phyloP scores from a whole-genome alignment of 2,113 vertebrate species.

The Bombycilla garrulus region DNA sequence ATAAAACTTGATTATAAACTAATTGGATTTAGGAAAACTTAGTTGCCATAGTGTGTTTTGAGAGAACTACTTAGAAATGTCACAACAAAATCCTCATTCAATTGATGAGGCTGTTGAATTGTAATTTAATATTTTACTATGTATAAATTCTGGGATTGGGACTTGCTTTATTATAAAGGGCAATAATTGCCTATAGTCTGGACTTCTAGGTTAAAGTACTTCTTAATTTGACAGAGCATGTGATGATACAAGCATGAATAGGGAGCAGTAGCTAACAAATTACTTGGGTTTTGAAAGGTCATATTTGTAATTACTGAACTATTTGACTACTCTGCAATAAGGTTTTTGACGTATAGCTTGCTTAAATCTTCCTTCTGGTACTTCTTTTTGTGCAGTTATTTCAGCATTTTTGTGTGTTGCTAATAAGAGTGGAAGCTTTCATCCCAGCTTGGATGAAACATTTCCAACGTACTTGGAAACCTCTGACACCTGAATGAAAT shows the following conservation, averaged over 20 bases:
- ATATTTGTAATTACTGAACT: background rate
- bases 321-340: background rate
- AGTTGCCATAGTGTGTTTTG: background rate
- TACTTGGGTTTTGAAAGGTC: background rate
- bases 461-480: rapidly evolving
- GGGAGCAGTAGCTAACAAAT: background rate
- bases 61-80: background rate
- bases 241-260: background rate
- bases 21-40: background rate
- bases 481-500: background rate
- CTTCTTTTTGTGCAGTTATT: background rate
- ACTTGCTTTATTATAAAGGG: background rate
- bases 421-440: background rate
- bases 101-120: background rate
- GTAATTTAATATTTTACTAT: background rate
- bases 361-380: background rate
- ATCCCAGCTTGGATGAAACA: background rate
- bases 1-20: background rate
- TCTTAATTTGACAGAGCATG: background rate
- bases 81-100: background rate
- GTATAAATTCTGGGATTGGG: background rate
- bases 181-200: background rate
- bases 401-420: background rate
- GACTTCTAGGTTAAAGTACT: background rate
- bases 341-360: background rate